phyloP scores from a whole-genome alignment of 2,797 vertebrate species.

The Mormyrus hasselquistii region DNA sequence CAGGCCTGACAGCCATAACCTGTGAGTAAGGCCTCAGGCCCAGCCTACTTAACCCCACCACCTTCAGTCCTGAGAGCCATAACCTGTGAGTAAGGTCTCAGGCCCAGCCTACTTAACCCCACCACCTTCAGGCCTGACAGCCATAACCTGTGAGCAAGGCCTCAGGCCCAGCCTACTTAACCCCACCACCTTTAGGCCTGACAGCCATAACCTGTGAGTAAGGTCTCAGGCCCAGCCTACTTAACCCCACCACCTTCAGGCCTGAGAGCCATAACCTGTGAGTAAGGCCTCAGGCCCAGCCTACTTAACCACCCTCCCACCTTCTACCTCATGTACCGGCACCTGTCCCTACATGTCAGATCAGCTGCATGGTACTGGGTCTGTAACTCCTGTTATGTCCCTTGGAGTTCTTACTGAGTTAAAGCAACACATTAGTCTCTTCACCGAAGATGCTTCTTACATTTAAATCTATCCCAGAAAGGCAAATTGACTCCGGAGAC shows the following conservation, averaged over 20 bases:
- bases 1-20: background rate
- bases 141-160: too few relatives aligned
- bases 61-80: background rate
- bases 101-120: background rate
- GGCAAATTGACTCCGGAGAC: background rate
- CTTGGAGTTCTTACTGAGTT: background rate
- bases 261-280: background rate
- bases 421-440: slow-evolving; percentile 1
- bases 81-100: background rate
- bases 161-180: too few relatives aligned
- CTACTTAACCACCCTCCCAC: background rate
- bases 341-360: background rate
- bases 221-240: too few relatives aligned
- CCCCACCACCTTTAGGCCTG: too few relatives aligned
- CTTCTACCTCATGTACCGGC: background rate
- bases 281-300: background rate
- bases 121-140: background rate
- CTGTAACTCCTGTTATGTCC: background rate
- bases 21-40: background rate
- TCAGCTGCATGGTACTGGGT: background rate
- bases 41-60: background rate
- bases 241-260: background rate
- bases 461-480: background rate
- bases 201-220: too few relatives aligned
- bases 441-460: background rate